Conservation (phyloP, 2,888 invertebrate genomes). For the Thyatira batis region DNA sequence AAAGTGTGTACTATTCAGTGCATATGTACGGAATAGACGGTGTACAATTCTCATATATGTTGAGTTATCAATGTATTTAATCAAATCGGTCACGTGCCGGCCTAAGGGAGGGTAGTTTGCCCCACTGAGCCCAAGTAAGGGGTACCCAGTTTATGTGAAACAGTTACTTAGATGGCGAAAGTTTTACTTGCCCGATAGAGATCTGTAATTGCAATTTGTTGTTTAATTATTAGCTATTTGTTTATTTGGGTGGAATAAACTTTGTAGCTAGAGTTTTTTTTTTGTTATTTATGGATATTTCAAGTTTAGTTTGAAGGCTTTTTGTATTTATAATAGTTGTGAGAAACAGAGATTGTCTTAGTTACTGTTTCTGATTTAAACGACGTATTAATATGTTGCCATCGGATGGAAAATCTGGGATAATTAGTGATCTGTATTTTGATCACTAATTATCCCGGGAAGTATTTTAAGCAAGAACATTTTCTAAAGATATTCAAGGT, state of each 20-base stretch:
- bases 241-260: not conserved
- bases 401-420: too few relatives aligned
- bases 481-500: too few relatives aligned
- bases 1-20: constrained; percentile 12
- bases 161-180: constrained; percentile 14
- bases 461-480: too few relatives aligned
- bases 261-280: too few relatives aligned
- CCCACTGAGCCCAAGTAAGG: constrained; percentile 28
- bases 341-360: too few relatives aligned
- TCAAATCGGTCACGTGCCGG: constrained; percentile 53
- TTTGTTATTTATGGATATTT: too few relatives aligned
- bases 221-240: constrained; percentile 1
- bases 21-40: constrained; percentile 14
- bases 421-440: too few relatives aligned
- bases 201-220: constrained; percentile 15
- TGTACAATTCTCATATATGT: constrained; percentile 28
- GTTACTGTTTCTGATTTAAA: too few relatives aligned
- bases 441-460: too few relatives aligned
- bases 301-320: too few relatives aligned
- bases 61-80: constrained; percentile 50
- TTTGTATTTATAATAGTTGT: too few relatives aligned
- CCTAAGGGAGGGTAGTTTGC: constrained; percentile 39
- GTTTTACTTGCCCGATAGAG: constrained; percentile 23
- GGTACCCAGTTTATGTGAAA: constrained; percentile 10
- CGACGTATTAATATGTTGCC: too few relatives aligned